Evolutionary conservation across 2,797 vertebrate species (phyloP).

Genomic region (Pipistrellus pipistrellus): DNA sequence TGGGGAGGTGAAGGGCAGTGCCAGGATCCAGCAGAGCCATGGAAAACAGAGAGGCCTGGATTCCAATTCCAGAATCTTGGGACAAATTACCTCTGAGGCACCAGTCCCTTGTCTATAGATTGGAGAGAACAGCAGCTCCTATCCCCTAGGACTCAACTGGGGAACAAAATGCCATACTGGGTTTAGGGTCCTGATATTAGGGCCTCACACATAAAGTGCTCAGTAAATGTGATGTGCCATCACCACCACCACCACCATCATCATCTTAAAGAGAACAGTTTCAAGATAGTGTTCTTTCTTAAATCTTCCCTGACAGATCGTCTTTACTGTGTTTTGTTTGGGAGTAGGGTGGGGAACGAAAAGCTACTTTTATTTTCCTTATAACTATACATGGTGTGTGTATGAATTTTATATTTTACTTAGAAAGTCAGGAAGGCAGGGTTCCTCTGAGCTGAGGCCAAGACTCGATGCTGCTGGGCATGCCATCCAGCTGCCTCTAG

Average conservation of each 20-base stretch:
- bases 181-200: not conserved
- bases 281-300: not conserved
- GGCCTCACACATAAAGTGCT: no score
- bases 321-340: not conserved
- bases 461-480: not conserved
- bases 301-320: not conserved
- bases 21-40: not conserved
- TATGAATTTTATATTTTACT: not conserved
- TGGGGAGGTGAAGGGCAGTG: accelerated
- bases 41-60: not conserved
- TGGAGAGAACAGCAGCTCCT: not conserved
- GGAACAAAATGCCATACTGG: not conserved
- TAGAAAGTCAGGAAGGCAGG: not conserved
- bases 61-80: not conserved
- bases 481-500: not conserved
- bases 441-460: not conserved
- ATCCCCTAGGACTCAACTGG: not conserved
- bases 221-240: not conserved
- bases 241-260: not conserved
- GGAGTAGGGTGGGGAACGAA: not conserved
- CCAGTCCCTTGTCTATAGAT: not conserved
- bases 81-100: not conserved
- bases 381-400: not conserved
- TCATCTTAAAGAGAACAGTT: not conserved
- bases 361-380: not conserved